Evolutionary conservation across 2,113 vertebrate species (phyloP).

Genomic region (Aegithalos caudatus): DNA sequence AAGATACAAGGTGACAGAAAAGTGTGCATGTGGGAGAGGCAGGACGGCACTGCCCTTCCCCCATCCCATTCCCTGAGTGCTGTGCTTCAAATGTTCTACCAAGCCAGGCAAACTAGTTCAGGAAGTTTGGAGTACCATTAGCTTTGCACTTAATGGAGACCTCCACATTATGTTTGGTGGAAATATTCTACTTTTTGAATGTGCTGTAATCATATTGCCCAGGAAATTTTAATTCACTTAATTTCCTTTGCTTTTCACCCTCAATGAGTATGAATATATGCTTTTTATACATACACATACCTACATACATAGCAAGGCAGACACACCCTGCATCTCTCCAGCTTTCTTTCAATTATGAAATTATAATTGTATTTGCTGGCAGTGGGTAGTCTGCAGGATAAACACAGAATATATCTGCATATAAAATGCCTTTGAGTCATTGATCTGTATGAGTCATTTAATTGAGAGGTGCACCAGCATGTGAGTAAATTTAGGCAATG

Average conservation of each 20-base stretch:
- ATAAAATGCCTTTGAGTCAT: constrained; percentile 20
- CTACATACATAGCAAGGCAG: neutral
- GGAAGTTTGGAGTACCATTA: neutral
- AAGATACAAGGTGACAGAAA: neutral
- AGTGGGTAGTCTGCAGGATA: constrained; percentile 48
- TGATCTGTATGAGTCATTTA: constrained; percentile 24
- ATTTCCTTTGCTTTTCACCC: neutral
- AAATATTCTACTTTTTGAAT: neutral
- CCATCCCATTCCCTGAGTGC: neutral
- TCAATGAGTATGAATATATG: neutral
- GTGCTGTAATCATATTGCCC: neutral
- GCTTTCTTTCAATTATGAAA: constrained; percentile 20
- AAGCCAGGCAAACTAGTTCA: neutral
- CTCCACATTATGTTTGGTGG: neutral
- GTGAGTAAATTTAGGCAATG: neutral
- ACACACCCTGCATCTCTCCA: neutral
- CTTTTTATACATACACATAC: neutral
- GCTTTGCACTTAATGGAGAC: neutral
- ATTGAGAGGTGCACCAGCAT: neutral
- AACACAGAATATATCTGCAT: constrained; percentile 42
- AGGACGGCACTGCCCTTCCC: neutral
- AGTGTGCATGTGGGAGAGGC: neutral
- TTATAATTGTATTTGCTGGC: constrained; percentile 10
- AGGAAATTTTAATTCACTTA: neutral
- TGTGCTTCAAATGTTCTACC: neutral